Conservation (phyloP, 1,140 invertebrate species). For the Neodiprion fabricii region DNA sequence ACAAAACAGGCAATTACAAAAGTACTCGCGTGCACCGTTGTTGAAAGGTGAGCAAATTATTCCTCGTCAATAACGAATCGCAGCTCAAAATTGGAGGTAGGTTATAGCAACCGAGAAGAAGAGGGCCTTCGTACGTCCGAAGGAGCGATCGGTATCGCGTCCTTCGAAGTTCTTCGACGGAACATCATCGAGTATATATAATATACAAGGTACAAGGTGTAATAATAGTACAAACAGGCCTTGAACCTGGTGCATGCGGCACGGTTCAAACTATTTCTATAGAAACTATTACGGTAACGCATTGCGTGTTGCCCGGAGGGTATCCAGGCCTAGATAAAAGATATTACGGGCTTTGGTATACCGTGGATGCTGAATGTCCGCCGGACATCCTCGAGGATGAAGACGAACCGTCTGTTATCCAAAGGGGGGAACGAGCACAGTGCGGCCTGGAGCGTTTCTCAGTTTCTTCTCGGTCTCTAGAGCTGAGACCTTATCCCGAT, state of each 20-base stretch:
- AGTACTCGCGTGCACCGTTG: too few species aligned
- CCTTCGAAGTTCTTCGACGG: too few species aligned
- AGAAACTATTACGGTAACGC: background rate
- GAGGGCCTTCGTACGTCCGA: too few species aligned
- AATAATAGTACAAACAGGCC: too few species aligned
- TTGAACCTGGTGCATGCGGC: background rate
- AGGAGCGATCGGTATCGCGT: too few species aligned
- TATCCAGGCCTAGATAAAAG: background rate
- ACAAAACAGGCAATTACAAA: too few species aligned
- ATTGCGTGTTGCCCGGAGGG: background rate
- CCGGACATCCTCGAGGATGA: background rate
- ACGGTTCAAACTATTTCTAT: background rate
- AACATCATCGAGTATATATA: too few species aligned
- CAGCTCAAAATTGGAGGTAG: too few species aligned
- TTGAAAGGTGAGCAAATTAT: too few species aligned
- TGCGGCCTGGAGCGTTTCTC: background rate
- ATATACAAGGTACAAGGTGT: too few species aligned
- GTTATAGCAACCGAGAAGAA: too few species aligned
- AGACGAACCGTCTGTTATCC: background rate
- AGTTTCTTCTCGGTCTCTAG: background rate
- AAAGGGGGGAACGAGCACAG: background rate
- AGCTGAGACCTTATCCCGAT: background rate
- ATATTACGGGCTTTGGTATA: background rate
- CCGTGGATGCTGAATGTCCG: background rate
- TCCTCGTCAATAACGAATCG: too few species aligned